Conservation (phyloP, 2,113 vertebrate genomes). For the Heliornis fulica region DNA sequence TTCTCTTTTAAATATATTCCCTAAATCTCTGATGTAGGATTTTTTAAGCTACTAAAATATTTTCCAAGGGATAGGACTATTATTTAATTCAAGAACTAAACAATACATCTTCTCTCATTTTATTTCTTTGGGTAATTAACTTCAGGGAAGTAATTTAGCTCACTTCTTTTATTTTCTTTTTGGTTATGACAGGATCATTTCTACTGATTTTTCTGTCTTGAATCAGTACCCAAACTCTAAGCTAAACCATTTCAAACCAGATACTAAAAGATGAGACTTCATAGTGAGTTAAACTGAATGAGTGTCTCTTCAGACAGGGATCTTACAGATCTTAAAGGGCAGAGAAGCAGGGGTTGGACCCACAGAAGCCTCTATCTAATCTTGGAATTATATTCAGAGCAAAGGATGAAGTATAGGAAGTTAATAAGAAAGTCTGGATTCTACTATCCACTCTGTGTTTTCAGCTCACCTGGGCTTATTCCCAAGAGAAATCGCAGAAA, state of each 20-base stretch:
- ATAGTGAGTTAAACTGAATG: background rate
- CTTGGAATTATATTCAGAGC: background rate
- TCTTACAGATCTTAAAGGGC: background rate
- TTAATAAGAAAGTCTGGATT: background rate
- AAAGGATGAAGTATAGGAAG: background rate
- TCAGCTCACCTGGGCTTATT: background rate
- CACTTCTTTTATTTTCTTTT: background rate
- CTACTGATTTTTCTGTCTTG: background rate
- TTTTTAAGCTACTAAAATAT: conserved; percentile 24
- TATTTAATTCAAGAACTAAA: conserved; percentile 22
- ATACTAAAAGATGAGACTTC: background rate
- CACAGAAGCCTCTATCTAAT: background rate
- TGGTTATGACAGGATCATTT: background rate
- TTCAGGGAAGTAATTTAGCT: background rate
- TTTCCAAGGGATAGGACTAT: background rate
- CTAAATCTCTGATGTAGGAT: background rate
- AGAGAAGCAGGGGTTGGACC: background rate
- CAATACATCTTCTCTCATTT: background rate
- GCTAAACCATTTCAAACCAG: background rate
- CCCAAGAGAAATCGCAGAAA: background rate
- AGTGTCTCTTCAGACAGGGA: background rate
- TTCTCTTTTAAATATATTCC: background rate
- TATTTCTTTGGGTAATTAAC: background rate
- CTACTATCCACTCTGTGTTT: background rate
- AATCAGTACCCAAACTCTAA: background rate